phyloP scores from a whole-genome alignment of 1,140 invertebrate species.

The Aphis craccivora region DNA sequence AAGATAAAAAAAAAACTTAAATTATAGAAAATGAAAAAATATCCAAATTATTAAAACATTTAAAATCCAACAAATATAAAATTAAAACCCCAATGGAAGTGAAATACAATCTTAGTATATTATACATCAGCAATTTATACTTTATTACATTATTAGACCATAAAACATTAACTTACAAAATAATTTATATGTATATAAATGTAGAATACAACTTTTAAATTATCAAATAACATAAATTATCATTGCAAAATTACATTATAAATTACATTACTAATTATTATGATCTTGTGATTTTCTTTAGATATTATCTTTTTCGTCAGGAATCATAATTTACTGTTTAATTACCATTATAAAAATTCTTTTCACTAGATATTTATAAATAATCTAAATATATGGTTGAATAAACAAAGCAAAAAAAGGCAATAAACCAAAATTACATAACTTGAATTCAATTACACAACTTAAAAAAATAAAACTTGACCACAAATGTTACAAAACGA shows the following conservation, averaged over 20 bases:
- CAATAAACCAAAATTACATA: not conserved
- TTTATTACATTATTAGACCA: not conserved
- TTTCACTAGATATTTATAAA: not conserved
- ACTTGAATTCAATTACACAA: not conserved
- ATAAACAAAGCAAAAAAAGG: not conserved
- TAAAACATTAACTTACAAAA: constrained; percentile 1
- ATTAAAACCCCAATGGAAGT: no score
- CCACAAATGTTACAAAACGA: not conserved
- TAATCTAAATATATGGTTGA: not conserved
- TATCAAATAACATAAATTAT: no score
- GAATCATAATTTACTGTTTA: not conserved
- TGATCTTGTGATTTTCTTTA: not conserved
- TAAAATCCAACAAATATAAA: no score
- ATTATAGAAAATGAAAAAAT: no score
- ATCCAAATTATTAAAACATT: no score
- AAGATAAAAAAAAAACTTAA: no score
- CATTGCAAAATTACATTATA: not conserved
- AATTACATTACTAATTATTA: not conserved
- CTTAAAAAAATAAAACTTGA: constrained; percentile 5
- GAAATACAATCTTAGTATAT: not conserved
- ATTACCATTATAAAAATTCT: not conserved
- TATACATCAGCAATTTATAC: not conserved
- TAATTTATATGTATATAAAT: not conserved
- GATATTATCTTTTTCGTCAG: not conserved
- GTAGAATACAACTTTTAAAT: not conserved